These are phyloP conservation scores for Tenualosa ilisha DNA, from an alignment of 2,797 vertebrate genomes.

Conservation along the genomic window DNA sequence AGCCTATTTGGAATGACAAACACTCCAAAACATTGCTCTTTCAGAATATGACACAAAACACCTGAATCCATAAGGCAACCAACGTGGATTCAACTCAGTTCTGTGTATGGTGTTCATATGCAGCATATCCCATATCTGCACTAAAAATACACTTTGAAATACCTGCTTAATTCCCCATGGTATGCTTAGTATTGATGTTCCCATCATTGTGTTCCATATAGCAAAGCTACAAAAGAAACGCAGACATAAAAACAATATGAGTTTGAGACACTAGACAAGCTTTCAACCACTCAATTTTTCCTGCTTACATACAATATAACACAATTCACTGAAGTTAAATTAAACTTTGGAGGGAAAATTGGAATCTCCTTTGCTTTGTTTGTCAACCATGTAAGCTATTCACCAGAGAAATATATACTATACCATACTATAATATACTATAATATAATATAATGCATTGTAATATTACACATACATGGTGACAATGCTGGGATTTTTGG, in stretches of 20 bases:
- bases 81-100: not conserved
- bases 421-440: no score
- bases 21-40: not conserved
- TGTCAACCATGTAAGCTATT: not conserved
- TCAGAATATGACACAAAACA: not conserved
- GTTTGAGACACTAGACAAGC: no score
- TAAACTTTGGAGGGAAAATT: not conserved
- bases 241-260: no score
- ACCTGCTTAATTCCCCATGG: slow-evolving; percentile 99
- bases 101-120: not conserved
- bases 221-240: slow-evolving; percentile 81
- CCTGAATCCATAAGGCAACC: not conserved
- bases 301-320: not conserved
- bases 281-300: not conserved
- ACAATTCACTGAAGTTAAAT: not conserved
- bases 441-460: not conserved
- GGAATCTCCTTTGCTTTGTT: not conserved
- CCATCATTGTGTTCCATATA: slow-evolving; percentile 99
- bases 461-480: slow-evolving; percentile 84
- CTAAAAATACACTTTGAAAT: slow-evolving; percentile 36
- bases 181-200: slow-evolving; percentile 96
- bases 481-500: slow-evolving; percentile 91
- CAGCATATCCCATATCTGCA: not conserved
- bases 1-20: slow-evolving; percentile 29
- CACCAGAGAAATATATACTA: not conserved